Conservation (phyloP, 64 coral and sea anemone genomes). For the Montipora cactus region DNA sequence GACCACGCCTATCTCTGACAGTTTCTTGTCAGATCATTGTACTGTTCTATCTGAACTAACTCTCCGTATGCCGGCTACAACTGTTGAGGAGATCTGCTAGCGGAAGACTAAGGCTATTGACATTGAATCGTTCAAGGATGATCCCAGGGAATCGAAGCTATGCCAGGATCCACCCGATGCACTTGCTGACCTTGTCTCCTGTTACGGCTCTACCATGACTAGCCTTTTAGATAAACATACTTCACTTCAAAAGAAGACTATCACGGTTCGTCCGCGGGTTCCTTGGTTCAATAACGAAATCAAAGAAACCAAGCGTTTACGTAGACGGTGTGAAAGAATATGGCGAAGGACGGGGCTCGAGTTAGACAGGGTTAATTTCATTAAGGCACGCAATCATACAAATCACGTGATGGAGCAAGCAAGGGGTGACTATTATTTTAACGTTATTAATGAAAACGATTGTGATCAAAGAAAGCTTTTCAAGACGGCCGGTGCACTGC, state of each 20-base stretch:
- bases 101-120: too few species aligned
- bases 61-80: too few species aligned
- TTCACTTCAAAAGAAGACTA: slow-evolving; percentile 2
- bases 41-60: too few species aligned
- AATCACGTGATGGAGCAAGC: slow-evolving; percentile 14
- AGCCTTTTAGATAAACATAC: neutral
- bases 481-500: too few species aligned
- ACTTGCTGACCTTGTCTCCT: slow-evolving; percentile 19
- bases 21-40: too few species aligned
- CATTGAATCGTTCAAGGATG: neutral
- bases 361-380: neutral
- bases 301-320: neutral
- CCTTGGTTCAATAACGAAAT: neutral
- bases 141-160: slow-evolving; percentile 3
- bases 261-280: slow-evolving; percentile 1
- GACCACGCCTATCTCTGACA: too few species aligned
- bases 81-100: too few species aligned
- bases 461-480: neutral
- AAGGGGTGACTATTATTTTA: neutral
- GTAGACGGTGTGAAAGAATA: neutral
- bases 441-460: neutral
- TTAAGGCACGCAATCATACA: slow-evolving; percentile 5
- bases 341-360: slow-evolving; percentile 5
- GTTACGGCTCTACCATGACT: neutral
- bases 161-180: slow-evolving; percentile 8